phyloP scores from a whole-genome alignment of 2,113 vertebrate genomes.

The Alexandromys fortis region DNA sequence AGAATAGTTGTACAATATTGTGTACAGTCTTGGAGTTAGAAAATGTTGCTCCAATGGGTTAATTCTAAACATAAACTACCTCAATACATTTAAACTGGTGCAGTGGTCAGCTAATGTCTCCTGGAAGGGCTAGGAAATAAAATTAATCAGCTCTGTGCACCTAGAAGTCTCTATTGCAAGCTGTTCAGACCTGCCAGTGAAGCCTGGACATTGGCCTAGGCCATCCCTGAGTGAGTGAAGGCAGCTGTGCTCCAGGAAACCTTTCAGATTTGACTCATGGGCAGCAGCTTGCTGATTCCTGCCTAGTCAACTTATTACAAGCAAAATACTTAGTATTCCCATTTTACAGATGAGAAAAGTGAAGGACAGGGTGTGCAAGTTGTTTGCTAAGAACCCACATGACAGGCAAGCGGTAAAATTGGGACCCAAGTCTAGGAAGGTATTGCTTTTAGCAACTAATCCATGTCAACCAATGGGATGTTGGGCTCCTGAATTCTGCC shows the following conservation, averaged over 20 bases:
- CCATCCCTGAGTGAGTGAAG: neutral
- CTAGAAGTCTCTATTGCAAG: neutral
- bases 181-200: neutral
- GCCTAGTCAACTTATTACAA: neutral
- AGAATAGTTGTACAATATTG: neutral
- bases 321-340: neutral
- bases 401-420: neutral
- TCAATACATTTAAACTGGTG: constrained; percentile 36
- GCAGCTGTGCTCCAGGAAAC: constrained; percentile 3
- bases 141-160: neutral
- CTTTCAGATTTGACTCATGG: constrained; percentile 9
- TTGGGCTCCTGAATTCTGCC: neutral
- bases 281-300: neutral
- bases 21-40: neutral
- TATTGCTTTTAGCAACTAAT: neutral
- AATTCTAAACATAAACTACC: neutral
- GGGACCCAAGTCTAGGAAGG: neutral
- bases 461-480: neutral
- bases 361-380: neutral
- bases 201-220: neutral
- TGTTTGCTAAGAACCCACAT: neutral
- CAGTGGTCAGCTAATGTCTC: neutral
- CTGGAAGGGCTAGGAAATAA: neutral
- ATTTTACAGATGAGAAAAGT: neutral
- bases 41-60: constrained; percentile 4